A percentile compares a stretch with the other conserved stretches of the same genome.
Conservation (phyloP, 2,888 invertebrate genomes). For the Drosophila phalerata region DNA sequence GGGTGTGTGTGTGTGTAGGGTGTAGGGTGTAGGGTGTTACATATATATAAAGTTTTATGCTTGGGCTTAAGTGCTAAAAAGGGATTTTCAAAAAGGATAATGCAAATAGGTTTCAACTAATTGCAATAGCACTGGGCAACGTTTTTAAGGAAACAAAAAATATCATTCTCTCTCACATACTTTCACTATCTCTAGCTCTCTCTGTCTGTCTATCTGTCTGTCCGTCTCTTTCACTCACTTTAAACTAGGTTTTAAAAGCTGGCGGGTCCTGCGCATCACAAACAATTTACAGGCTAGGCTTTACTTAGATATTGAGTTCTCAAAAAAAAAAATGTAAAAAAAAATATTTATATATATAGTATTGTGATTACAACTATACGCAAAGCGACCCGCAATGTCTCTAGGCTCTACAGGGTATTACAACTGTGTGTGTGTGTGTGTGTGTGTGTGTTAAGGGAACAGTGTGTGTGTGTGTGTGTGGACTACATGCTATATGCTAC, state of each 20-base stretch:
- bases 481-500: conserved; percentile 59
- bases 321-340: conserved; percentile 34
- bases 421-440: conserved; percentile 18
- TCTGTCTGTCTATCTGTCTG: conserved; percentile 15
- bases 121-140: conserved; percentile 63
- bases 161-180: conserved; percentile 13
- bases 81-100: conserved; percentile 30
- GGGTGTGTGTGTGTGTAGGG: conserved; percentile 14
- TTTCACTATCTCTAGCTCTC: conserved; percentile 15
- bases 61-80: conserved; percentile 54
- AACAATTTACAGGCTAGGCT: conserved; percentile 52
- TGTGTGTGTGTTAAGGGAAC: conserved; percentile 3
- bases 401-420: conserved; percentile 60
- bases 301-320: conserved; percentile 41
- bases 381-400: conserved; percentile 64
- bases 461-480: conserved; percentile 15
- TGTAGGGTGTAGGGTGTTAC: conserved; percentile 38
- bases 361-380: conserved; percentile 45
- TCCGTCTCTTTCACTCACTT: conserved; percentile 24
- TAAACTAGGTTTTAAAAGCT: conserved; percentile 66
- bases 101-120: conserved; percentile 49
- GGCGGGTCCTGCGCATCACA: conserved; percentile 67
- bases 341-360: conserved; percentile 6
- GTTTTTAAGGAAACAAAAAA: conserved; percentile 45
- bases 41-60: conserved; percentile 52